Conservation (phyloP, 1,140 invertebrate species). For the Zaprionus kolodkinae region DNA sequence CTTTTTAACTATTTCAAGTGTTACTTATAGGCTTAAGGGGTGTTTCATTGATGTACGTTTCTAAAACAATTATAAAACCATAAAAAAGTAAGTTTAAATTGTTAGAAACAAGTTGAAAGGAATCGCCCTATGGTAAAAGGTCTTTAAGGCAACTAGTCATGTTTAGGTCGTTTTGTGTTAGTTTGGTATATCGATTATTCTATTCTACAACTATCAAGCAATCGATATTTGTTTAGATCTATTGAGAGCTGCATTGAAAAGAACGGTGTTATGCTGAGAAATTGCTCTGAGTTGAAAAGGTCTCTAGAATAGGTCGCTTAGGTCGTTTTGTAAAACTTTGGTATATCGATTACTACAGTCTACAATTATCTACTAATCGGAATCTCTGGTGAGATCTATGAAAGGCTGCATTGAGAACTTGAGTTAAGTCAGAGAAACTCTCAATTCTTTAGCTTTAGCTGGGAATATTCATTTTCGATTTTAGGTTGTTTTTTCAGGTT, state of each 20-base stretch:
- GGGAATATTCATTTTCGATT: too few relatives aligned
- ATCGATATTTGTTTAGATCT: background rate
- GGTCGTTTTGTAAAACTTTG: background rate
- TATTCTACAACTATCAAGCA: background rate
- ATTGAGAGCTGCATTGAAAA: background rate
- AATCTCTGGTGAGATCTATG: too few relatives aligned
- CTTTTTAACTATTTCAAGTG: background rate
- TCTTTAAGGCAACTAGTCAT: background rate
- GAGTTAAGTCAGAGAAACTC: too few relatives aligned
- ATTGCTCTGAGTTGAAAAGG: background rate
- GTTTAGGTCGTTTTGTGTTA: background rate
- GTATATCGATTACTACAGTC: background rate
- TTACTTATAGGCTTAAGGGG: too few relatives aligned
- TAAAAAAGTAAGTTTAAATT: background rate
- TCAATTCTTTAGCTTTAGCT: too few relatives aligned
- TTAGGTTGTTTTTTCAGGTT: too few relatives aligned
- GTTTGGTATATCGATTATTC: background rate
- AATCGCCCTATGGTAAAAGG: background rate
- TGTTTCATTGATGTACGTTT: background rate
- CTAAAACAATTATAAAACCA: constrained; percentile 2
- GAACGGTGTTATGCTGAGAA: too few relatives aligned
- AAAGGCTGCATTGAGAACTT: too few relatives aligned
- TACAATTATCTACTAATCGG: background rate
- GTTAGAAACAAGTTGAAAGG: background rate
- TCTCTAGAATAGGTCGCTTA: background rate